Evolutionary conservation across 1,140 invertebrate species (phyloP), one percentile per base, ranked within the genome.

Genomic region (Magallana angulata): DNA sequence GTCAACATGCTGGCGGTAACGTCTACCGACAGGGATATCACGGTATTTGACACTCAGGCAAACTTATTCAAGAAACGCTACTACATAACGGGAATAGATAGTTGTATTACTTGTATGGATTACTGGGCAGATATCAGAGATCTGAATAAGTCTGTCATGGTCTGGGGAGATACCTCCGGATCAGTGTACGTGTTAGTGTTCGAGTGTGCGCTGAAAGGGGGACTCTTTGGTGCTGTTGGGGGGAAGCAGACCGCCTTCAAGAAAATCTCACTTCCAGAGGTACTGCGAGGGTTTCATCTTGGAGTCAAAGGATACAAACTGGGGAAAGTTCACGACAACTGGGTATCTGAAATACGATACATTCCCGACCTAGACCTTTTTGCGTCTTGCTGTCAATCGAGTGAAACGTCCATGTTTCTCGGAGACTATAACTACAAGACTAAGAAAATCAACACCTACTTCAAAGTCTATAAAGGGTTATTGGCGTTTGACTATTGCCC

Each of bases 131-230:
- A 93, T 48, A 81, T 90, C 5, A 57, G 81, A n/a, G 87, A 90
- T 56, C 30, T 91, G 11, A 91, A 91, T 59, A 83, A 88, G 16
- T 90, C 91, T 0, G 81, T 93, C 9, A 86, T 94, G 5, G 3
- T 93, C 3, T 91, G 90, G 86, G 94, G 94, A 5, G 93, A 94
- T 88, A 91, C 90, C 1, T 89, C 90, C 0, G 94, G 94, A 7
- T 91, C 89, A 60, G 90, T 94, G 0, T 88, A 80, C 71, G 84
- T 87, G 9, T 57, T 94, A 56, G 88, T 88, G 57, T 92, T 94
- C 81, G 87, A 92, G 8, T 84, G 89, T 4, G 71, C 88, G 81
- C 60, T 92, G 9, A 62, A 85, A 83, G 91, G 91, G 48, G 90
- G 91, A 18, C 87, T 89, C 1, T 92, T 93, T 87, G 93, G 90